Evolutionary conservation across 2,113 vertebrate species (phyloP).

Genomic region (Nothoprocta pentlandii): DNA sequence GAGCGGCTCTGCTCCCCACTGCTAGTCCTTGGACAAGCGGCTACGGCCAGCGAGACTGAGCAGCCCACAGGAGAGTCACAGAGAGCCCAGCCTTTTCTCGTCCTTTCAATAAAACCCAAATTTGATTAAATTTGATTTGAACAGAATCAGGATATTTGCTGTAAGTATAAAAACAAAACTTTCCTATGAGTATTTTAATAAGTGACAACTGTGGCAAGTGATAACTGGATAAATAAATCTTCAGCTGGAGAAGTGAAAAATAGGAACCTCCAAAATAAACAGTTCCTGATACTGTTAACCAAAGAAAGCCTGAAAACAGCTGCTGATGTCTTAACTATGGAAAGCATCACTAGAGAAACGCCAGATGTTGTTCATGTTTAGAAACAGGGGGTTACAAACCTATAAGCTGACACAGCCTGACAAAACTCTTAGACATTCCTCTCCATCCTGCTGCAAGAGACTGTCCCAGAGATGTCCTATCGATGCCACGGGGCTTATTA

Average conservation of each 20-base stretch:
- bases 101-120: neutral
- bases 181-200: neutral
- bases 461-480: neutral
- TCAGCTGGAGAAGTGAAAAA: constrained; percentile 32
- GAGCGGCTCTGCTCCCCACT: neutral
- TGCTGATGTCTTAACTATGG: constrained; percentile 45
- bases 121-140: neutral
- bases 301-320: constrained; percentile 32
- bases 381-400: constrained; percentile 52
- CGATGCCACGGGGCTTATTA: neutral
- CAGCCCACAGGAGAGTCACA: neutral
- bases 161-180: rapidly evolving
- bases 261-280: constrained; percentile 43
- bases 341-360: constrained; percentile 40
- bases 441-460: neutral
- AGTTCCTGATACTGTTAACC: constrained; percentile 6
- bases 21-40: neutral
- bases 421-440: neutral
- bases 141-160: neutral
- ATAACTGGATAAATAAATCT: neutral
- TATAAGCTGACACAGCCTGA: neutral
- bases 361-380: neutral
- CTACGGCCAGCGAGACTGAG: neutral
- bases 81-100: neutral
- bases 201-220: neutral